Evolutionary conservation across 2,888 invertebrate species (phyloP).

Genomic region (Pyrocoelia pectoralis): DNA sequence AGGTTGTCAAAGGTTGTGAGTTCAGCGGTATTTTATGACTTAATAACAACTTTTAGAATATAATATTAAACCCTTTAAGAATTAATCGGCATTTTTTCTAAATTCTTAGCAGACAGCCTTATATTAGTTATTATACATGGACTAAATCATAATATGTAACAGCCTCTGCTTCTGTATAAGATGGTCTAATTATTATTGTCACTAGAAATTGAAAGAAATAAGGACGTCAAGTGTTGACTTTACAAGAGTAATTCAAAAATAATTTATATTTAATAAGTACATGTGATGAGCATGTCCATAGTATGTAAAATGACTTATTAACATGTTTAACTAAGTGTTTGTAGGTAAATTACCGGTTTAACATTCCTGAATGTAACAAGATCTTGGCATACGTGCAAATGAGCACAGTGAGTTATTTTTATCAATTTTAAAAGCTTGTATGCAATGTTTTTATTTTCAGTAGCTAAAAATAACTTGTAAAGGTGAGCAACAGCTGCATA

Average conservation of each 20-base stretch:
- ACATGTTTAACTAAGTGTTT: conserved; percentile 11
- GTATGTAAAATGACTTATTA: conserved; percentile 10
- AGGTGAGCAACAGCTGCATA: conserved; percentile 21
- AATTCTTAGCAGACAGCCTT: too few species aligned
- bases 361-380: conserved; percentile 10
- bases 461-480: conserved; percentile 20
- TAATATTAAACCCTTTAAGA: neutral
- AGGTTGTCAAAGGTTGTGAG: conserved; percentile 1
- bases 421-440: conserved; percentile 17
- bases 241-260: neutral
- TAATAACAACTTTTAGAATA: neutral
- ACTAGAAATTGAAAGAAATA: neutral
- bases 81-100: neutral
- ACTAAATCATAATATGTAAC: too few species aligned
- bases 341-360: conserved; percentile 10
- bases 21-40: neutral
- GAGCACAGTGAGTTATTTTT: conserved; percentile 20
- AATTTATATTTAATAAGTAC: conserved; percentile 5
- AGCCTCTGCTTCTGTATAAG: too few species aligned
- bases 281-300: neutral
- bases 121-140: too few species aligned
- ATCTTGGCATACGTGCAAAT: conserved; percentile 18
- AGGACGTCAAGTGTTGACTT: neutral
- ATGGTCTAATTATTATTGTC: too few species aligned
- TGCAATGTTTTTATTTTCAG: conserved; percentile 22